Evolutionary conservation across 1,140 invertebrate species (phyloP).

Genomic region (Lepidotrigona ventralis): DNA sequence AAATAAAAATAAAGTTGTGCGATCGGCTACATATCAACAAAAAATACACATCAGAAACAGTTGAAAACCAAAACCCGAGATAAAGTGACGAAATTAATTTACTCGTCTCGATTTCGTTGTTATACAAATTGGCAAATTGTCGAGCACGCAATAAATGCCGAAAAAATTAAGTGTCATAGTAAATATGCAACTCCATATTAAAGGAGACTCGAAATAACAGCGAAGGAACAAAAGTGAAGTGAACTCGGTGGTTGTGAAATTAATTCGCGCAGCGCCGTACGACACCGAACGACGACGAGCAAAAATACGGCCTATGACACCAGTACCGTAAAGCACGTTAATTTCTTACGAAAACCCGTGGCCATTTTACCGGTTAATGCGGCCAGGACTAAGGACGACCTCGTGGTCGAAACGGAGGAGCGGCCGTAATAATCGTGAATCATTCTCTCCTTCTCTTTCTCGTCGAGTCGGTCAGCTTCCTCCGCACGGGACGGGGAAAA

Average conservation of each 20-base stretch:
- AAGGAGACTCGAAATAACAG: neutral
- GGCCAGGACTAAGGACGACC: neutral
- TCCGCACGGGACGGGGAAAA: neutral
- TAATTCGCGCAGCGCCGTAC: neutral
- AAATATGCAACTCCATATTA: neutral
- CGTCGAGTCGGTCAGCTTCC: too few species aligned
- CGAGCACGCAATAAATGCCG: neutral
- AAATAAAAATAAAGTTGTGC: too few species aligned
- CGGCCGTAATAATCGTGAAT: conserved; percentile 43
- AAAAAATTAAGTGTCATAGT: neutral
- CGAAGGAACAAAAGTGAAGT: neutral
- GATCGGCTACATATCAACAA: too few species aligned
- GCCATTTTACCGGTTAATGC: conserved; percentile 13
- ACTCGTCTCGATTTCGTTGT: too few species aligned
- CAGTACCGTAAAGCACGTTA: conserved; percentile 25
- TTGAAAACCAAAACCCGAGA: too few species aligned
- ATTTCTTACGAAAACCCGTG: conserved; percentile 14
- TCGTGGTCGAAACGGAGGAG: conserved; percentile 3
- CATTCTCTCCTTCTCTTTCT: conserved; percentile 6
- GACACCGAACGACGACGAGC: neutral
- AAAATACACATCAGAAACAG: too few species aligned
- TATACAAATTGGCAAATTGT: too few species aligned
- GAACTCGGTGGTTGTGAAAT: neutral
- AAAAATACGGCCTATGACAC: neutral
- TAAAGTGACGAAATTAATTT: too few species aligned